phyloP scores from a whole-genome alignment of 2,113 vertebrate genomes.

The Dermatemys mawii region DNA sequence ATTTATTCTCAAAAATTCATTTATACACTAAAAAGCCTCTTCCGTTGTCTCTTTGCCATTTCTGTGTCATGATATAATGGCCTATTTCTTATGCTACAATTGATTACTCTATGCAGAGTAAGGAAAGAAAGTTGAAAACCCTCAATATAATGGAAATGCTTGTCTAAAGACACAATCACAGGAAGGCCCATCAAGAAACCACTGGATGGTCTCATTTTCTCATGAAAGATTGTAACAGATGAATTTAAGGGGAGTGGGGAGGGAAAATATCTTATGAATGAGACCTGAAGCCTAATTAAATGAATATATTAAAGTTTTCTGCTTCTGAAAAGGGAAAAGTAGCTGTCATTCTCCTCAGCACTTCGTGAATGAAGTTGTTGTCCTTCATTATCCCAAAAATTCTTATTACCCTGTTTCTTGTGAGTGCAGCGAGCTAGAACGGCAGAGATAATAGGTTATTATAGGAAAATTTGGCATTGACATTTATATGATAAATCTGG shows the following conservation, averaged over 20 bases:
- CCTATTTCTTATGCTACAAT: constrained; percentile 25
- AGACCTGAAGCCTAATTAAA: constrained; percentile 46
- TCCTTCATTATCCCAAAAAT: constrained; percentile 71
- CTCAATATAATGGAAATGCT: constrained; percentile 4
- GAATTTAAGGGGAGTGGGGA: not conserved
- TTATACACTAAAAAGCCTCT: constrained; percentile 9
- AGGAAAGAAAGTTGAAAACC: constrained; percentile 24
- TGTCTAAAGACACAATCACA: constrained; percentile 1
- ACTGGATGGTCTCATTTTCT: constrained; percentile 24
- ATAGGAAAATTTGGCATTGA: constrained; percentile 81
- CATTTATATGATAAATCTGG: constrained; percentile 82
- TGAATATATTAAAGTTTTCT: constrained; percentile 63
- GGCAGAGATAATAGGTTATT: constrained; percentile 81
- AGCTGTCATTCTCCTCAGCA: constrained; percentile 52
- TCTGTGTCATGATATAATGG: not conserved
- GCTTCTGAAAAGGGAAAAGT: constrained; percentile 52
- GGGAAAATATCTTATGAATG: constrained; percentile 18
- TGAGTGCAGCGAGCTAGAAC: constrained; percentile 77
- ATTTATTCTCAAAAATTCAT: constrained; percentile 36
- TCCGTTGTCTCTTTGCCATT: not conserved
- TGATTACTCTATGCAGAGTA: not conserved
- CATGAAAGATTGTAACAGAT: too few species aligned
- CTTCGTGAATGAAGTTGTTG: constrained; percentile 66
- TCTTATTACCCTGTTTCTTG: constrained; percentile 71
- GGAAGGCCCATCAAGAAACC: constrained; percentile 20